phyloP scores from a whole-genome alignment of 2,113 vertebrate species.

The Bostrychus sinensis region DNA sequence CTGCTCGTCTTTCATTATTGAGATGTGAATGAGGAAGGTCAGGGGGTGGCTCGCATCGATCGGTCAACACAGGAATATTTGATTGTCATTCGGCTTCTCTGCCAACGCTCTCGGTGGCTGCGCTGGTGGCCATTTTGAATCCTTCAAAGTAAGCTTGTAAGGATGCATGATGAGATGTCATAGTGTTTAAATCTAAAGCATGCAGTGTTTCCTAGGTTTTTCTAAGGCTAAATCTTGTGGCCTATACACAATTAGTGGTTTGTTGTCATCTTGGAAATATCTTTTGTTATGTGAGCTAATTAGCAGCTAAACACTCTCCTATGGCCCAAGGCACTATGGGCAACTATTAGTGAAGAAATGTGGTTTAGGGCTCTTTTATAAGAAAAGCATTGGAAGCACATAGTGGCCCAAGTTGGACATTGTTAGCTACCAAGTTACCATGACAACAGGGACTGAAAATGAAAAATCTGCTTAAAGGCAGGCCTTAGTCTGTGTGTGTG shows the following conservation, averaged over 20 bases:
- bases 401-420: conserved; percentile 72
- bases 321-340: conserved; percentile 36
- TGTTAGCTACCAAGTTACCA: conserved; percentile 80
- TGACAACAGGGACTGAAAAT: conserved; percentile 79
- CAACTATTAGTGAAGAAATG: conserved; percentile 61
- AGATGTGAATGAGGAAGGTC: conserved; percentile 71
- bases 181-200: not conserved
- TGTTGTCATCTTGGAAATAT: conserved; percentile 38
- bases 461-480: conserved; percentile 76
- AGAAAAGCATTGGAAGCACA: conserved; percentile 62
- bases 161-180: conserved; percentile 11
- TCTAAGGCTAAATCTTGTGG: conserved; percentile 23
- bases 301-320: conserved; percentile 49
- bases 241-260: conserved; percentile 31
- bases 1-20: conserved; percentile 72
- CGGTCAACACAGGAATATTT: conserved; percentile 70
- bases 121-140: conserved; percentile 42
- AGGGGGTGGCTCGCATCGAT: conserved; percentile 58
- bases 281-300: conserved; percentile 55
- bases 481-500: conserved; percentile 46
- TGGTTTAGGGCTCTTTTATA: conserved; percentile 66
- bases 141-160: not conserved
- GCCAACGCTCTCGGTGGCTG: conserved; percentile 49
- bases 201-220: not conserved
- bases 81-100: conserved; percentile 54